Percentiles rank a stretch among this genome's conserved stretches.
Evolutionary conservation across 2,113 vertebrate species (phyloP).

Genomic region (Channa maculata): DNA sequence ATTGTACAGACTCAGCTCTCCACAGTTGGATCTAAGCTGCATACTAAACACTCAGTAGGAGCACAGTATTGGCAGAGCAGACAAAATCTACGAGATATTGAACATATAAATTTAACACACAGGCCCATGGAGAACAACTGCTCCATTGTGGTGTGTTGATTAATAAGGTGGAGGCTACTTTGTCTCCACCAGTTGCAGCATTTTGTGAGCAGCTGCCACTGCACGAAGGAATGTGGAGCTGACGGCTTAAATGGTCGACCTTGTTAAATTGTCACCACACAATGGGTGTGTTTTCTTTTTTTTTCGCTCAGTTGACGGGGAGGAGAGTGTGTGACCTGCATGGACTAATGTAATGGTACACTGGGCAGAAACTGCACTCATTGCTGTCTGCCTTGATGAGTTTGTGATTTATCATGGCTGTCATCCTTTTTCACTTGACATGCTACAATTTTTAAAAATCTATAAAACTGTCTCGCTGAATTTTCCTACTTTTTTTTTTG

Average conservation of each 20-base stretch:
- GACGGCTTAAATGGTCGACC: slow-evolving; percentile 15
- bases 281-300: not conserved
- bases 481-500: not conserved
- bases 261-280: slow-evolving; percentile 13
- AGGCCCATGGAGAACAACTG: slow-evolving; percentile 21
- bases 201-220: slow-evolving; percentile 10
- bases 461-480: slow-evolving; percentile 12
- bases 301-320: slow-evolving; percentile 19
- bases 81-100: slow-evolving; percentile 22
- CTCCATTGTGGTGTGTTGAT: slow-evolving; percentile 21
- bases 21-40: slow-evolving; percentile 4
- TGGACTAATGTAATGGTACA: slow-evolving; percentile 16
- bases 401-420: slow-evolving; percentile 41
- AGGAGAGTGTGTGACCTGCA: slow-evolving; percentile 28
- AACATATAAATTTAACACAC: slow-evolving; percentile 44
- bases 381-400: slow-evolving; percentile 46
- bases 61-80: slow-evolving; percentile 19
- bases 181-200: slow-evolving; percentile 20
- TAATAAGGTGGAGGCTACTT: slow-evolving; percentile 30
- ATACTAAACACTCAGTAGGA: slow-evolving; percentile 19
- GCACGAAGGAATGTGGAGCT: slow-evolving; percentile 18
- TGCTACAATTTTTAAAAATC: slow-evolving; percentile 26
- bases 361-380: slow-evolving; percentile 34
- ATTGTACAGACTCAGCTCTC: not conserved
- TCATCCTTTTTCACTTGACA: slow-evolving; percentile 18